Conservation (phyloP, 2,888 invertebrate species). For the Acanthosoma haemorrhoidale region DNA sequence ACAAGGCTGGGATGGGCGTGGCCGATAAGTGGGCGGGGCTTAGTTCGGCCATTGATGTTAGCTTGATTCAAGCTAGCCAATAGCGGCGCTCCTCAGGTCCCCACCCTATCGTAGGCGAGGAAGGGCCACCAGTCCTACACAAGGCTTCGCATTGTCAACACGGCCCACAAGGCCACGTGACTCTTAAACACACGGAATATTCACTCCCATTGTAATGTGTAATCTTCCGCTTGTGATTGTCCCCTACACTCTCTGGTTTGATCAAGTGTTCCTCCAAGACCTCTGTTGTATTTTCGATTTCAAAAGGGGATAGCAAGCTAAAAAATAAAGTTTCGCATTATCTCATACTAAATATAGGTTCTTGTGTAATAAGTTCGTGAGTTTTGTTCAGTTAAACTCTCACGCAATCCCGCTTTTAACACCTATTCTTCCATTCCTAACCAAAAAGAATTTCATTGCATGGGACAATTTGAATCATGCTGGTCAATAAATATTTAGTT, state of each 20-base stretch:
- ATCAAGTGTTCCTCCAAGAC: background rate
- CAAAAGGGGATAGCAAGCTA: constrained; percentile 2
- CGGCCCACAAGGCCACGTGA: constrained; percentile 9
- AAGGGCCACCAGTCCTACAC: background rate
- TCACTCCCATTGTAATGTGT: constrained; percentile 11
- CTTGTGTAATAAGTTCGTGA: constrained; percentile 5
- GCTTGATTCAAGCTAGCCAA: too few species aligned
- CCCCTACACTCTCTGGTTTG: constrained; percentile 5
- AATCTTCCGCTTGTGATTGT: constrained; percentile 8
- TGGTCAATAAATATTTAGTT: background rate
- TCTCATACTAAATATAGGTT: constrained; percentile 1
- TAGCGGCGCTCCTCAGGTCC: background rate
- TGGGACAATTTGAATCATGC: background rate
- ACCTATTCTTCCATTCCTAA: background rate
- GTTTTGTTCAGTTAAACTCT: constrained; percentile 4
- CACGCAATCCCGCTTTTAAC: background rate
- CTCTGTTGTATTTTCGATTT: background rate
- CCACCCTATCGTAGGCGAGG: background rate
- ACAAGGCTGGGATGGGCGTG: background rate
- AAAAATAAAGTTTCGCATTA: background rate
- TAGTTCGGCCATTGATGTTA: too few species aligned
- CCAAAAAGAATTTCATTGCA: background rate
- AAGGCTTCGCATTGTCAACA: constrained; percentile 13
- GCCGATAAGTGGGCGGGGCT: background rate
- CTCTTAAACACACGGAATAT: constrained; percentile 14